phyloP scores from a whole-genome alignment of 1,140 invertebrate genomes.

The Drosophila navojoa region DNA sequence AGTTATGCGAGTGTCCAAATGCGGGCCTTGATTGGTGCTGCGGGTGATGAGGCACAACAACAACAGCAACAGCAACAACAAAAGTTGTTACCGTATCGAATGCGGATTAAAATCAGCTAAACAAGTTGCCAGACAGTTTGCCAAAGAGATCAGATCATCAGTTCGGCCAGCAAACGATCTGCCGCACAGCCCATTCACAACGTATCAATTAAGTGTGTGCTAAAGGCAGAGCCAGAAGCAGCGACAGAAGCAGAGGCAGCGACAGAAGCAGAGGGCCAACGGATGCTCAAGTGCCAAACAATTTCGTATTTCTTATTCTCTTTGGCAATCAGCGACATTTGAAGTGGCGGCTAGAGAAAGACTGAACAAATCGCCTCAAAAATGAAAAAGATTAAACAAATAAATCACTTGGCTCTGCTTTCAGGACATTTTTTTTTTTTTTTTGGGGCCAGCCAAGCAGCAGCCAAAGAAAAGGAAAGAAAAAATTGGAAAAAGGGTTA shows the following conservation, averaged over 20 bases:
- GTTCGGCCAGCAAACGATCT: conserved; percentile 39
- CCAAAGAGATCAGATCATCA: conserved; percentile 13
- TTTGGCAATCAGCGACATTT: conserved; percentile 73
- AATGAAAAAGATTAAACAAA: conserved; percentile 82
- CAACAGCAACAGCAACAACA: no score
- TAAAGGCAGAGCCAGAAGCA: no score
- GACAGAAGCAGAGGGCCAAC: not conserved
- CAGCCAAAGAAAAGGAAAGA: no score
- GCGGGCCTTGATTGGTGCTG: conserved; percentile 53
- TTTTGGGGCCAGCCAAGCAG: not conserved
- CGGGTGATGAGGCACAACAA: conserved; percentile 59
- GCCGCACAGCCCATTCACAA: conserved; percentile 30
- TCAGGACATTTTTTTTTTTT: conserved; percentile 58
- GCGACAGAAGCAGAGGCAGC: no score
- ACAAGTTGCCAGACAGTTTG: conserved; percentile 67
- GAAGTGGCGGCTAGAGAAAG: conserved; percentile 47
- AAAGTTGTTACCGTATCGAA: conserved; percentile 81
- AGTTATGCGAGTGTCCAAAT: conserved; percentile 77
- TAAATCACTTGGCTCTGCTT: conserved; percentile 75
- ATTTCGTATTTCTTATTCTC: not conserved
- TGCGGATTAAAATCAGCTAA: conserved; percentile 81
- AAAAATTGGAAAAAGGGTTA: conserved; percentile 55
- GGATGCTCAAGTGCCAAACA: conserved; percentile 7
- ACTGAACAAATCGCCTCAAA: conserved; percentile 63
- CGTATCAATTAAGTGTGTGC: conserved; percentile 31